A percentile compares a stretch with the other conserved stretches of the same genome.
Conservation (phyloP, 2,888 invertebrate genomes). For the Archaeoteleia sp. region DNA sequence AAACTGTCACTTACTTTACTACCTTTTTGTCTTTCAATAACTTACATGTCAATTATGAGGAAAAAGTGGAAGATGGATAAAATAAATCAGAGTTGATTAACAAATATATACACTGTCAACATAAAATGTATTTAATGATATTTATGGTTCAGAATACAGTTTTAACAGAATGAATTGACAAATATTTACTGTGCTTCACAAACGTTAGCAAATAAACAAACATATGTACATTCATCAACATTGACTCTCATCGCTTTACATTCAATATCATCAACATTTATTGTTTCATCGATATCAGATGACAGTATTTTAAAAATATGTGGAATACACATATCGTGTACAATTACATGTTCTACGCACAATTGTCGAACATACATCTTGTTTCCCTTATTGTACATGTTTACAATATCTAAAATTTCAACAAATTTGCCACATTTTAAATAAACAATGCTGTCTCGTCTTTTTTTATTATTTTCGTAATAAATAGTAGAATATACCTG, state of each 20-base stretch:
- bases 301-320: too few species aligned
- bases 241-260: background rate
- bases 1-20: too few species aligned
- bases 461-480: background rate
- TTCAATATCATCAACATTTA: background rate
- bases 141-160: too few species aligned
- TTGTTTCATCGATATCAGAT: background rate
- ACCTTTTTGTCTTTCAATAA: too few species aligned
- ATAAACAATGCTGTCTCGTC: conserved; percentile 1
- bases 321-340: too few species aligned
- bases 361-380: too few species aligned
- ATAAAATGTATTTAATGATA: too few species aligned
- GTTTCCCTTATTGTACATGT: background rate
- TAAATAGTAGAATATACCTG: background rate
- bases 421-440: background rate
- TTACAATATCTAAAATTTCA: background rate
- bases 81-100: too few species aligned
- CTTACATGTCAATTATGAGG: too few species aligned
- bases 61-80: too few species aligned
- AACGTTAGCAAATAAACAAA: background rate
- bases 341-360: background rate
- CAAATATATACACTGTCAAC: too few species aligned
- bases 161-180: too few species aligned
- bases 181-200: background rate
- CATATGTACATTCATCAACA: background rate